Evolutionary conservation across 2,797 vertebrate species (phyloP), one percentile per base, ranked within the genome.

Genomic region (Leuciscus waleckii): DNA sequence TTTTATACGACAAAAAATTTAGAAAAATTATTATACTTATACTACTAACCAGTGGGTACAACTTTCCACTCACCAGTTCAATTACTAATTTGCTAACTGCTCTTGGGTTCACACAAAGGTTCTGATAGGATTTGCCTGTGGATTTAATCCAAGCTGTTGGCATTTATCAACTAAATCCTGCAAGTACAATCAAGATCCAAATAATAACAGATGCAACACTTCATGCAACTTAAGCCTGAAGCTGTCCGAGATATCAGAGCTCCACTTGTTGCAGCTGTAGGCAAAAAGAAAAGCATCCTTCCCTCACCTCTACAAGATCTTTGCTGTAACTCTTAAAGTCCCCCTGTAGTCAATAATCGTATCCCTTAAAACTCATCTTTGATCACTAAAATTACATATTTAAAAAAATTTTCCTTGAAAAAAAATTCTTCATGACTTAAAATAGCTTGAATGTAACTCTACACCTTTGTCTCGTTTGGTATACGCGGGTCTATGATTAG

Each of bases 141-240:
- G 51, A 43, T 78, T 78, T 58, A 78, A 61, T 49, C 26, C 54
- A 79, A 67, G 56, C 58, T 51, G 32, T 19, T 63, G 76, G 76
- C 23, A 41, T 63, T 78, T 41, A 8, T 41, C 56, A 61, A 61
- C n/a, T 61, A 63, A 78, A 63, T 78, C 76, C 37, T 63, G 76
- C 56, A 17, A 10, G 54, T 58, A 26, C 76, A 41, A 43, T 41
- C 56, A 56, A 61, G 56, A 58, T 58, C 35, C 76, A 78, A 32
- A 51, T 1, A 63, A 78, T 5, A 39, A 78, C 76, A 78, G 37
- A 78, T 41, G 76, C 32, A 78, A 61, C n/a, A 61, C 26, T 32
- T 32, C 26, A 51, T 21, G 29, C 26, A 74, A 21, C 71, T 51
- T 51, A 49, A 51, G 19, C 49, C 19, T n/a, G 29, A 37, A 76